Base-by-base conservation (phyloP, 2,797 vertebrate species). In the Denticeps clupeoides region DNA sequence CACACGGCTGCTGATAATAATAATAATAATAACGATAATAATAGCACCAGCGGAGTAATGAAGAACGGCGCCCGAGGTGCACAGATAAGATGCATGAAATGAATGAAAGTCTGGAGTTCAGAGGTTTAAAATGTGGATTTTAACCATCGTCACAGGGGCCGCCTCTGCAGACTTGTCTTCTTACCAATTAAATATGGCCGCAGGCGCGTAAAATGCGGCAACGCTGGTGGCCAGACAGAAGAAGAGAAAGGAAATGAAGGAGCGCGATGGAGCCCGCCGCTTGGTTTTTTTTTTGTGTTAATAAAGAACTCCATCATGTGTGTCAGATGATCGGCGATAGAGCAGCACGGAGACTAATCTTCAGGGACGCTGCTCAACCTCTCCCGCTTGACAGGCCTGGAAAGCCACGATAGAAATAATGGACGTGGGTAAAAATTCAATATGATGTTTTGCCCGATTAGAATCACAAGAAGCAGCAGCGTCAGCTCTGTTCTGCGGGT, bases 121-220 rank as follows among this genome's bases (percentile, higher is more conserved):
- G 62, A 63, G 60, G 60, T 78, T 81, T 80, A 77, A n/a, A 82
- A 79, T 78, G 74, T 81, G 74, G 62, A 76, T 74, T 75, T 72
- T 73, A 65, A 74, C 67, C 59, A 60, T 61, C 60, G 61, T 63
- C 22, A 51, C 49, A 50, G 51, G 45, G 53, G 51, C 65, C 56
- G 52, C 38, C 25, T 32, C 41, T 67, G 72, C 52, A 43, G 68
- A 84, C 75, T 71, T 42, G 1, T 70, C 68, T 74, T 75, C 84
- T 78, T 84, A 75, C 83, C 84, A 86, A 88, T 89, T 87, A 87
- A 86, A 88, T 81, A 69, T 82, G 80, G 80, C 87, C 80, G 59
- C 60, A 72, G 81, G 85, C 81, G 85, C 81, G 71, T 78, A 60
- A 67, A 81, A 81, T 78, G 56, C 71, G 57, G 73, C 77, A 79